A percentile compares a stretch with the other conserved stretches of the same genome.
Conservation (phyloP, 2,797 vertebrate species). For the Danio choprae region DNA sequence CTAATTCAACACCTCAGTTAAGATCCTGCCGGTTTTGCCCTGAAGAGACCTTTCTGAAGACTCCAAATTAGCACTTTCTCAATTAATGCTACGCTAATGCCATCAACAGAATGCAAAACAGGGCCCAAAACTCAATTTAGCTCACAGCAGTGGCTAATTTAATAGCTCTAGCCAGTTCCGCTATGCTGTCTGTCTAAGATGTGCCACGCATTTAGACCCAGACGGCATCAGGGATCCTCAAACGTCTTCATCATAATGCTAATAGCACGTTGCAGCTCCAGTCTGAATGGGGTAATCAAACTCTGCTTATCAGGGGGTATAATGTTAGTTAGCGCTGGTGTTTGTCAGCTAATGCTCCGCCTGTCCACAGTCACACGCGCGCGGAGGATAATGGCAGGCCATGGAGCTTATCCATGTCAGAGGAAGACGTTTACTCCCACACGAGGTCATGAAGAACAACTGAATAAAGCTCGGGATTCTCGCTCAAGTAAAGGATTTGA, state of each 20-base stretch:
- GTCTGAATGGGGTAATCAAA: constrained; percentile 60
- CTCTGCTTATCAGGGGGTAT: constrained; percentile 48
- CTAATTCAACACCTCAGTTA: background rate
- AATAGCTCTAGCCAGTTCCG: constrained; percentile 4
- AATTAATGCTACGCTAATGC: constrained; percentile 10
- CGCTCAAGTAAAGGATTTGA: background rate
- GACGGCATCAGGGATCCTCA: constrained; percentile 25
- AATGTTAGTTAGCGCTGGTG: constrained; percentile 41
- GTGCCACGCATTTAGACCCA: constrained; percentile 33
- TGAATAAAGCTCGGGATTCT: constrained; percentile 8
- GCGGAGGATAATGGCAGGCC: constrained; percentile 56
- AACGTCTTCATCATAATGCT: constrained; percentile 47
- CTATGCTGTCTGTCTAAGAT: constrained; percentile 7
- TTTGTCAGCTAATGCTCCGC: constrained; percentile 35
- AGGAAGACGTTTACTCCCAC: constrained; percentile 53
- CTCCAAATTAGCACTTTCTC: constrained; percentile 17
- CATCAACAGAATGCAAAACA: background rate
- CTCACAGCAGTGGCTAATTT: constrained; percentile 9
- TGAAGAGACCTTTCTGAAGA: background rate
- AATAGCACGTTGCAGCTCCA: constrained; percentile 48
- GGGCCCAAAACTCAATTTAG: constrained; percentile 16
- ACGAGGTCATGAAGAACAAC: constrained; percentile 31
- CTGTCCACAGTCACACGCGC: constrained; percentile 35
- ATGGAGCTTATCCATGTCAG: constrained; percentile 55
- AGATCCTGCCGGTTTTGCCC: background rate